Evolutionary conservation across 2,797 vertebrate species (phyloP).

Genomic region (Ctenosaura bakeri): DNA sequence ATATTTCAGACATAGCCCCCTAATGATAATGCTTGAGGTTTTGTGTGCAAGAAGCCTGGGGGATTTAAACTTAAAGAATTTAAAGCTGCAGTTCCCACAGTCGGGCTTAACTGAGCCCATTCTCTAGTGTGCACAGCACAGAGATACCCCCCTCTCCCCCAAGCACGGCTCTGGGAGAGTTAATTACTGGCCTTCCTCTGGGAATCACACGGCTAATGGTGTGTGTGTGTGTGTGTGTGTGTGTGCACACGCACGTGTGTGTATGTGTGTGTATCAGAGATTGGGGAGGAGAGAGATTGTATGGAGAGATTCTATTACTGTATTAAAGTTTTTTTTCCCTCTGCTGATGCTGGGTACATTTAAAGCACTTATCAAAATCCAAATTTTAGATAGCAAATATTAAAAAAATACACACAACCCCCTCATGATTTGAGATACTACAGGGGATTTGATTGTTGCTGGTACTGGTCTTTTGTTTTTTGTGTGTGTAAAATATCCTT

Average conservation of each 20-base stretch:
- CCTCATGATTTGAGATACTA: background rate
- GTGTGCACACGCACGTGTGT: background rate
- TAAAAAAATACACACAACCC: slow-evolving; percentile 4
- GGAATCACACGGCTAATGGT: slow-evolving; percentile 54
- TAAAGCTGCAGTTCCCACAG: slow-evolving; percentile 67
- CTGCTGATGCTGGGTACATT: background rate
- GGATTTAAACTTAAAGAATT: slow-evolving; percentile 57
- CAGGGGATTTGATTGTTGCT: rapidly evolving
- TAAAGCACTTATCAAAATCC: slow-evolving; percentile 15
- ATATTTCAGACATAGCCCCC: slow-evolving; percentile 48
- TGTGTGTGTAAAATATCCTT: background rate
- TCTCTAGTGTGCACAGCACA: slow-evolving; percentile 30
- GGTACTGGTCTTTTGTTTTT: background rate
- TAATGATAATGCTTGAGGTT: slow-evolving; percentile 61
- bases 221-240: background rate
- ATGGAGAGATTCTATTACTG: background rate
- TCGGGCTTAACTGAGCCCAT: slow-evolving; percentile 24
- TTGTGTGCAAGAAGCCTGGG: slow-evolving; percentile 65
- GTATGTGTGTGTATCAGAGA: background rate
- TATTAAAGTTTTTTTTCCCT: slow-evolving; percentile 36
- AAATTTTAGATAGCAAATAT: slow-evolving; percentile 11
- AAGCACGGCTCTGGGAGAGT: slow-evolving; percentile 40
- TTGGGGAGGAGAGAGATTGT: no score
- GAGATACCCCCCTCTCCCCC: slow-evolving; percentile 47
- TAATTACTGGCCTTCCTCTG: slow-evolving; percentile 40